Base-by-base conservation (phyloP, 2,888 invertebrate genomes). In the Lycia hirtaria region DNA sequence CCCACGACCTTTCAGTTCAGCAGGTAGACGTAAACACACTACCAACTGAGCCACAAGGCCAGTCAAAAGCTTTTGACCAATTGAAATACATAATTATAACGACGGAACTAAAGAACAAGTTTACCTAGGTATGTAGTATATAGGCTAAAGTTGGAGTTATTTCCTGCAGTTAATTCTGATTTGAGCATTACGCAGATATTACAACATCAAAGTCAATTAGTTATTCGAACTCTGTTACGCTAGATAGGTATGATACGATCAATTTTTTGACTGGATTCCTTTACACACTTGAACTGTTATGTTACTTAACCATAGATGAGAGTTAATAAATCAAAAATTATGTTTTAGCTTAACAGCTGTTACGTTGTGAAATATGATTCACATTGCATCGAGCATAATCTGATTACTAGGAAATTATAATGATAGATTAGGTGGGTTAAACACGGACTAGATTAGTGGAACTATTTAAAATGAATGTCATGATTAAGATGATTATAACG, bases 271-370 rank as follows among this genome's bases (percentile, higher is more conserved):
- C 41, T 54, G 22, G n/a, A 33, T 41, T 32, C 32, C 7, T 22
- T 55, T 32, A 43, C 37, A 19, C 44, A 28, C 35, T 35, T 48
- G 41, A 37, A 7, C 17, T 22, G 10, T n/a, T 37, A 15, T 4
- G 9, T 54, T 47, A 40, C 33, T 26, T 44, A 33, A 44, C 41
- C 22, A 51, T 19, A 17, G 24, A 51, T 24, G 20, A 45, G 4
- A 33, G 15, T 40, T 28, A n/a, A 47, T 30, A 26, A 7, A 26
- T 54, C 40, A 41, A 45, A n/a, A 35, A 12, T 9, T 37, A 12
- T 40, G 40, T 22, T 26, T 40, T 35, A 43, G 48, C 20, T 28
- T 35, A 20, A 33, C 41, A 12, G 1, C 32, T 48, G 41, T 38
- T 38, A 38, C 38, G 9, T n/a, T 12, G 12, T 35, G 7, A 33